Conservation (phyloP, 2,888 invertebrate species). For the Pseudococcus longispinus region DNA sequence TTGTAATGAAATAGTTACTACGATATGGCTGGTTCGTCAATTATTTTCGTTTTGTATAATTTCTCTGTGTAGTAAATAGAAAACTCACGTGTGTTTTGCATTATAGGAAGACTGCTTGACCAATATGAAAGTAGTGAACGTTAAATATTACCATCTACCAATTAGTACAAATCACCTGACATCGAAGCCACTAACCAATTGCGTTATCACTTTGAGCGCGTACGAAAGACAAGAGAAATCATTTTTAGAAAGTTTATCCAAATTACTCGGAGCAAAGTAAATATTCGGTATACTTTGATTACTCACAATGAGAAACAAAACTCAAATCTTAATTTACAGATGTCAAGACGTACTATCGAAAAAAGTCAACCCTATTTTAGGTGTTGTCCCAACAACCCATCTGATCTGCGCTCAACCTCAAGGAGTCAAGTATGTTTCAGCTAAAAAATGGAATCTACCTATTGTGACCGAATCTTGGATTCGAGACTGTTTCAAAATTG, state of each 20-base stretch:
- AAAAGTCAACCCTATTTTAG: constrained; percentile 65
- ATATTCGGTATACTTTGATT: not conserved
- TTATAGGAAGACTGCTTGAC: constrained; percentile 72
- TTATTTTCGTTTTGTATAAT: not conserved
- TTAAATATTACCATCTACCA: constrained; percentile 77
- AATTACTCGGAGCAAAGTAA: constrained; percentile 72
- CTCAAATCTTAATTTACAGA: constrained; percentile 61
- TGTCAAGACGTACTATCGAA: constrained; percentile 74
- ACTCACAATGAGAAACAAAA: not conserved
- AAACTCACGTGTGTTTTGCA: not conserved
- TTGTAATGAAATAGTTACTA: constrained; percentile 72
- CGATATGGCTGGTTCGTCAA: constrained; percentile 73
- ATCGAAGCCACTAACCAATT: constrained; percentile 69
- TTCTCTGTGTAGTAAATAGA: not conserved
- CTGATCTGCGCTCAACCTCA: constrained; percentile 75
- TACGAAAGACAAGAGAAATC: constrained; percentile 77
- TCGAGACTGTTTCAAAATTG: constrained; percentile 71
- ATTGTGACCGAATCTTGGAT: constrained; percentile 82
- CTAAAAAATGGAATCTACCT: constrained; percentile 84
- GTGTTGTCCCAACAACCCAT: constrained; percentile 76
- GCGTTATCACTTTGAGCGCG: constrained; percentile 81
- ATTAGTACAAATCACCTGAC: constrained; percentile 63
- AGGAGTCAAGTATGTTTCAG: constrained; percentile 82
- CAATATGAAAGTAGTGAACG: constrained; percentile 67
- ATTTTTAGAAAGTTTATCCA: constrained; percentile 75